These are phyloP conservation scores for Psephotus haematonotus DNA, from an alignment of 2,113 vertebrate genomes.

Conservation along the genomic window DNA sequence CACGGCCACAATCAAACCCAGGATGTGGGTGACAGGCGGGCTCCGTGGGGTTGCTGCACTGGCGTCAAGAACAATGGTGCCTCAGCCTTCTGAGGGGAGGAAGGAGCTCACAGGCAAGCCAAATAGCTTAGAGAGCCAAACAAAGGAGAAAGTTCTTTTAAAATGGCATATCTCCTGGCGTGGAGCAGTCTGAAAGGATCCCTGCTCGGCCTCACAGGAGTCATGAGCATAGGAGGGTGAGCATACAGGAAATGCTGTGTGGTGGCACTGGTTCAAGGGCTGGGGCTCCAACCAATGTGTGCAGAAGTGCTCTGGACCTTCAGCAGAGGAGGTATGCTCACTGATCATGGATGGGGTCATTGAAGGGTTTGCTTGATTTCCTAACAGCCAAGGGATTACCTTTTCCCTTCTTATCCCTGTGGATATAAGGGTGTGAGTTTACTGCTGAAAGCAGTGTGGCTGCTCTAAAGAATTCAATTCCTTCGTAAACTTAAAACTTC, in stretches of 20 bases:
- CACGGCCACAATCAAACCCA: conserved; percentile 25
- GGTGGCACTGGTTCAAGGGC: fast-evolving
- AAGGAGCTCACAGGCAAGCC: not conserved
- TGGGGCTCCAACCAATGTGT: fast-evolving
- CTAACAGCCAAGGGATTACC: not conserved
- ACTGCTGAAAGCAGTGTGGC: not conserved
- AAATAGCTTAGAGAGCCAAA: not conserved
- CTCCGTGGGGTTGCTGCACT: not conserved
- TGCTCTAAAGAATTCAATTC: not conserved
- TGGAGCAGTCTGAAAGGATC: fast-evolving
- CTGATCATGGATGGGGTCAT: fast-evolving
- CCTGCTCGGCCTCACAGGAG: not conserved
- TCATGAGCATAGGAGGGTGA: not conserved
- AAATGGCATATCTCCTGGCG: not conserved
- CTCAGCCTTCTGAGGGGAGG: not conserved
- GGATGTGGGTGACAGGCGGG: conserved; percentile 65
- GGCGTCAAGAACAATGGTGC: not conserved
- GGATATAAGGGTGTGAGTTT: not conserved
- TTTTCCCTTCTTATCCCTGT: not conserved
- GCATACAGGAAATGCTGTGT: fast-evolving
- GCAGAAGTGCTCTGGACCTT: not conserved
- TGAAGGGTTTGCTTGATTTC: not conserved
- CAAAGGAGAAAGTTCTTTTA: fast-evolving
- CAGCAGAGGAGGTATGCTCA: not conserved
- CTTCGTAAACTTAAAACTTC: not conserved